Conservation (phyloP, 35 echinoderm and acorn worm genomes). For the Ptychodera flava region DNA sequence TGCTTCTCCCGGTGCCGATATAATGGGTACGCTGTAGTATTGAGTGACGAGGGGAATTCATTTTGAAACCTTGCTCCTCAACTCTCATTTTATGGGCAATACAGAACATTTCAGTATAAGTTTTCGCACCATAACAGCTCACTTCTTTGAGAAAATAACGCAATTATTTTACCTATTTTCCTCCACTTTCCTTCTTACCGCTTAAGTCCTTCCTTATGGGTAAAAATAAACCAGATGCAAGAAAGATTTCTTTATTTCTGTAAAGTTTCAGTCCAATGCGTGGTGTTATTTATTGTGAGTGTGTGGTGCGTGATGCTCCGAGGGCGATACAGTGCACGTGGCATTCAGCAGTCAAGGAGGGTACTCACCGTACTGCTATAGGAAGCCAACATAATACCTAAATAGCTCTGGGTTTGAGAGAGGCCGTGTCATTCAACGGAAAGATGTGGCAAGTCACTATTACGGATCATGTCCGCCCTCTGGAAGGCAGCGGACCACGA, state of each 20-base stretch:
- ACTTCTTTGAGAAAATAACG: not conserved
- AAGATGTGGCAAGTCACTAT: not conserved
- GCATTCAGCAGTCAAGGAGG: not conserved
- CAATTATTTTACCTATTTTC: not conserved
- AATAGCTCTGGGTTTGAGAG: not conserved
- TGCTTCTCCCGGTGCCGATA: not conserved
- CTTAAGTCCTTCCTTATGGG: not conserved
- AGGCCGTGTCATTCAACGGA: not conserved
- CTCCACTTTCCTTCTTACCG: not conserved
- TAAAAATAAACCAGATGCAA: not conserved
- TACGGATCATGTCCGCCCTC: not conserved
- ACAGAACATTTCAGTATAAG: not conserved
- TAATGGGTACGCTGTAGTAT: not conserved
- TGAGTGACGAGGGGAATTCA: not conserved
- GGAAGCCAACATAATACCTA: not conserved
- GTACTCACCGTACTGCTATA: not conserved
- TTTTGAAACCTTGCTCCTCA: not conserved
- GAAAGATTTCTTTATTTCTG: conserved; percentile 2
- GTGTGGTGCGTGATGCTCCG: not conserved
- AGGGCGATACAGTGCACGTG: not conserved
- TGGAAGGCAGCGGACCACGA: too few species aligned
- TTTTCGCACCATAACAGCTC: not conserved
- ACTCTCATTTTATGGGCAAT: too few species aligned
- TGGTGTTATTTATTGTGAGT: not conserved
- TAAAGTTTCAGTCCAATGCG: not conserved